Evolutionary conservation across 2,888 invertebrate species (phyloP).

Genomic region (Campoplex nolae): DNA sequence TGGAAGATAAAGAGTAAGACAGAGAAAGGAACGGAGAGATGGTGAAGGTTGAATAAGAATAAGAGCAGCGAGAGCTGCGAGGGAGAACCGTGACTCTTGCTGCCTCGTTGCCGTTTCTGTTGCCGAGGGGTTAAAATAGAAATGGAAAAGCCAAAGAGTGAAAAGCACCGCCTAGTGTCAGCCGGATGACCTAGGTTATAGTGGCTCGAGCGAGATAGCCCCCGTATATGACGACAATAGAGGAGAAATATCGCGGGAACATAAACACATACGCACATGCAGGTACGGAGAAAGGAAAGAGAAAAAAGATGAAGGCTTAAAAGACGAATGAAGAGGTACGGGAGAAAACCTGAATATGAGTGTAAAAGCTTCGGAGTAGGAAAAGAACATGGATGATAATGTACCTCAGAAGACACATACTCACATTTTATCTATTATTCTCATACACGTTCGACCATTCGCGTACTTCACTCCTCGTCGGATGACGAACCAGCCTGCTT

Average conservation of each 20-base stretch:
- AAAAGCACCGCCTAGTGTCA: conserved; percentile 58
- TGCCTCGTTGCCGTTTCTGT: conserved; percentile 46
- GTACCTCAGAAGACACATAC: conserved; percentile 27
- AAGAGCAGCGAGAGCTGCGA: conserved; percentile 27
- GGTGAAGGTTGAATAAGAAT: neutral
- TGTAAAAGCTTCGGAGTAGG: conserved; percentile 19
- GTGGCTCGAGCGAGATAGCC: conserved; percentile 53
- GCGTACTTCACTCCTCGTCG: neutral
- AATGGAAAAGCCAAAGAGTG: conserved; percentile 67
- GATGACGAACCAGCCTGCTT: conserved; percentile 7
- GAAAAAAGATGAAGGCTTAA: conserved; percentile 25
- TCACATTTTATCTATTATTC: conserved; percentile 28
- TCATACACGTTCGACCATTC: conserved; percentile 27
- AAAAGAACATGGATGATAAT: conserved; percentile 24
- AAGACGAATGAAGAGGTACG: conserved; percentile 6
- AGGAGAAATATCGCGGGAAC: conserved; percentile 43
- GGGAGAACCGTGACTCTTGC: conserved; percentile 36
- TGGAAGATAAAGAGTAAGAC: conserved; percentile 13
- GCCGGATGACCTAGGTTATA: conserved; percentile 66
- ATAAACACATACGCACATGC: conserved; percentile 7
- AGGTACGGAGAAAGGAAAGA: conserved; percentile 10
- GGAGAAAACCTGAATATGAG: conserved; percentile 9
- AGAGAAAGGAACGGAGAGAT: conserved; percentile 2
- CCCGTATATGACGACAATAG: conserved; percentile 39
- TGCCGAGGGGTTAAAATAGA: conserved; percentile 62